A percentile compares a stretch with the other conserved stretches of the same genome.
Conservation (phyloP, 2,888 invertebrate genomes). For the Corbicula japonica region DNA sequence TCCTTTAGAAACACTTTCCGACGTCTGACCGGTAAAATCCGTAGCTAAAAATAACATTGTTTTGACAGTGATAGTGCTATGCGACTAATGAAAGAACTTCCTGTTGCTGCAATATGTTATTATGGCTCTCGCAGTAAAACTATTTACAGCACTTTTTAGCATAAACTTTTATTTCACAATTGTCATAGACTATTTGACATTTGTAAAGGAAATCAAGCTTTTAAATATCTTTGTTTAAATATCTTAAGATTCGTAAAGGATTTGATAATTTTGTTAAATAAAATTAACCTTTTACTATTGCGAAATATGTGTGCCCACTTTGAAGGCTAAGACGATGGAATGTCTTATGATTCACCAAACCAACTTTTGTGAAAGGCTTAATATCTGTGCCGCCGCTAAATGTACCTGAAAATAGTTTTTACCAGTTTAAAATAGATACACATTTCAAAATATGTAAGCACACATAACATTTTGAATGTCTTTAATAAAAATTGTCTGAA, state of each 20-base stretch:
- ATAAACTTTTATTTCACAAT: no score
- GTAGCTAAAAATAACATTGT: slow-evolving; percentile 45
- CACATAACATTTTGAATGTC: no score
- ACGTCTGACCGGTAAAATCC: slow-evolving; percentile 62
- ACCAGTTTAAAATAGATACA: no score
- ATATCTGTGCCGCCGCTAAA: slow-evolving; percentile 67
- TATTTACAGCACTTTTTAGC: no score
- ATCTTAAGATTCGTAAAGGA: no score
- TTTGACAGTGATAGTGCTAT: neutral
- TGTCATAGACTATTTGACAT: no score
- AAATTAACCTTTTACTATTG: slow-evolving; percentile 67
- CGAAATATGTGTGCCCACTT: slow-evolving; percentile 71
- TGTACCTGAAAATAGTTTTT: slow-evolving; percentile 68
- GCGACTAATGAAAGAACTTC: neutral
- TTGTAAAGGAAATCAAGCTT: no score
- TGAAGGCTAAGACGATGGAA: slow-evolving; percentile 67
- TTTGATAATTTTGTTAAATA: no score
- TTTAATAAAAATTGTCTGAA: no score
- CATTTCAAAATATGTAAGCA: no score
- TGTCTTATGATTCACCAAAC: slow-evolving; percentile 67
- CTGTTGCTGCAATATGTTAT: no score
- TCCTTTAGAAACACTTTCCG: slow-evolving; percentile 43
- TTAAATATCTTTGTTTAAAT: neutral
- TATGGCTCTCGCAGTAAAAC: no score
- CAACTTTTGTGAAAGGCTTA: slow-evolving; percentile 65